phyloP scores from a whole-genome alignment of 2,113 vertebrate species.

The Tringa solitaria region DNA sequence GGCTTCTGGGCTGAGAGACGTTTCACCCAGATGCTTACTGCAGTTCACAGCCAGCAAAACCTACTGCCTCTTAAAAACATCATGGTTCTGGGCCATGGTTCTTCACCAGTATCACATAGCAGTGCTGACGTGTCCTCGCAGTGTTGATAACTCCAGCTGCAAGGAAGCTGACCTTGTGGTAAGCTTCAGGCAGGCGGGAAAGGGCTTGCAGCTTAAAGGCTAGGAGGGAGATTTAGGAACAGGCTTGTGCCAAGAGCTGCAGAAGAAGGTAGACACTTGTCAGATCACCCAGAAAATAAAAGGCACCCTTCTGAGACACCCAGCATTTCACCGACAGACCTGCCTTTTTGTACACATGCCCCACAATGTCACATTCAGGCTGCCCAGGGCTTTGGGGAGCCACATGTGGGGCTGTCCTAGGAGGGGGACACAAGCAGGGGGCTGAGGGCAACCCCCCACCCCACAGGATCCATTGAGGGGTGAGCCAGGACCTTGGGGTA shows the following conservation, averaged over 20 bases:
- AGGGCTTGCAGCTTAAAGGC: not conserved
- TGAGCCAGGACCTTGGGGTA: not conserved
- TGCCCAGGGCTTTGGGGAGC: not conserved
- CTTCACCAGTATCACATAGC: not conserved
- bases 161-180: not conserved
- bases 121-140: not conserved
- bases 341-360: not conserved
- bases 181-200: not conserved
- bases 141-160: not conserved
- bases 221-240: not conserved
- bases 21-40: not conserved
- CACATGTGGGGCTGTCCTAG: not conserved
- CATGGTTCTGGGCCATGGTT: accelerated
- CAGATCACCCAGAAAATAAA: not conserved
- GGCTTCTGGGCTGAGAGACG: not conserved
- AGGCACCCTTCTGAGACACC: not conserved
- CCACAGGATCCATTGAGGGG: not conserved
- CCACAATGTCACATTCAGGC: not conserved
- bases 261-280: not conserved
- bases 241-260: not conserved
- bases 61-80: not conserved
- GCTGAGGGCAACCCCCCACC: not conserved
- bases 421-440: not conserved
- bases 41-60: not conserved
- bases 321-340: not conserved